Base-by-base conservation (phyloP, 2,888 invertebrate species). In the Saturnia pavonia region DNA sequence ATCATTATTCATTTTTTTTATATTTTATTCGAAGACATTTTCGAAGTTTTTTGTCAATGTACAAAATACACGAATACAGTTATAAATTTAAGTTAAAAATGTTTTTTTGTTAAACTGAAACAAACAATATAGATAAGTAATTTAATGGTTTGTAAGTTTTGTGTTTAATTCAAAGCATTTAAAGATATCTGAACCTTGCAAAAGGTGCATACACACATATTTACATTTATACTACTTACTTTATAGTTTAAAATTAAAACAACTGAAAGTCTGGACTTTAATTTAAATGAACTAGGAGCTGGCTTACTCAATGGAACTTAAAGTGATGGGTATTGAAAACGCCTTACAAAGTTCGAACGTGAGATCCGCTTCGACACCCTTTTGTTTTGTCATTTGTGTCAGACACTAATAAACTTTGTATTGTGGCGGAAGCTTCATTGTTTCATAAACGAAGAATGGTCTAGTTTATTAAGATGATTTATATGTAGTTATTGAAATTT, bases 301-400 rank as follows among this genome's bases (percentile, higher is more conserved):
- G 75, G 71, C 77, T 78, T 76, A 70, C 79, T 77, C 78, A 78
- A 82, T 82, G 79, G 77, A 82, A 81, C 74, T 82, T 78, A 76
- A 76, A 76, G 78, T 78, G 80, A 80, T 77, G 75, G 79, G 74
- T 75, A 70, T 71, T 69, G 73, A 77, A 77, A 79, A 79, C 77
- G 76, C 80, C 75, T 81, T 80, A 76, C 77, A 78, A 85, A 85
- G 80, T 84, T 85, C 72, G 63, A 69, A 77, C 74, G 74, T 76
- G 73, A 76, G 72, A 74, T 72, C 74, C 73, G 74, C 74, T 75
- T 71, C 77, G 75, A 80, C 78, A 77, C 81, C 85, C 71, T 84
- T 83, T 85, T 85, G 85, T 86, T 82, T 83, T 80, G 85, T 84
- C 82, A 86, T 83, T 84, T 82, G 85, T 85, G 82, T 70, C 74